Evolutionary conservation across 2,888 invertebrate genomes (phyloP).

Genomic region (Meta bourneti): DNA sequence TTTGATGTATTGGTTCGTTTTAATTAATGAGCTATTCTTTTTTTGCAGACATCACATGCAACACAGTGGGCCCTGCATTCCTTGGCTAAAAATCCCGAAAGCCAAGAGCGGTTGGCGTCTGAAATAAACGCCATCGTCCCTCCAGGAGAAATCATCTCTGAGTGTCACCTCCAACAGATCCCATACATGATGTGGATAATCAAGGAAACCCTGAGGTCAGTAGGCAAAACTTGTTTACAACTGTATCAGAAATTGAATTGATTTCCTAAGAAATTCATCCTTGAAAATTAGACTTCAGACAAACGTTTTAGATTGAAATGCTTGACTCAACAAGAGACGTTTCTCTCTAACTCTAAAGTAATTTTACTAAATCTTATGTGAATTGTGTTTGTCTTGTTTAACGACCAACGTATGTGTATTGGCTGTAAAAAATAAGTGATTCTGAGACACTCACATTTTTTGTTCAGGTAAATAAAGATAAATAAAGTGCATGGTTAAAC

Average conservation of each 20-base stretch:
- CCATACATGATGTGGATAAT: conserved; percentile 85
- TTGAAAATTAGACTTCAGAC: too few relatives aligned
- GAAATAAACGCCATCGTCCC: conserved; percentile 81
- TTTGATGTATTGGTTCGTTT: too few relatives aligned
- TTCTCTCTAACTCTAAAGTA: too few relatives aligned
- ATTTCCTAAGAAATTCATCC: too few relatives aligned
- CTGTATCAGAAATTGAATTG: too few relatives aligned
- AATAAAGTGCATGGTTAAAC: neutral
- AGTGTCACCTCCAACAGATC: conserved; percentile 79
- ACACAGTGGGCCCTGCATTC: conserved; percentile 90
- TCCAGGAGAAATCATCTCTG: conserved; percentile 79
- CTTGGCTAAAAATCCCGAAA: conserved; percentile 84
- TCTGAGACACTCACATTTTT: too few relatives aligned
- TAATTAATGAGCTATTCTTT: neutral
- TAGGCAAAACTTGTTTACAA: neutral
- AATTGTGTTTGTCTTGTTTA: too few relatives aligned
- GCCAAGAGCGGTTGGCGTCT: conserved; percentile 84
- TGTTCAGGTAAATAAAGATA: neutral
- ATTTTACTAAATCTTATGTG: too few relatives aligned
- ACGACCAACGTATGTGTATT: too few relatives aligned
- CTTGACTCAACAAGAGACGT: too few relatives aligned
- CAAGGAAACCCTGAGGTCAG: conserved; percentile 86
- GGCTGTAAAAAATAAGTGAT: too few relatives aligned
- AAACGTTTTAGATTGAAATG: too few relatives aligned
- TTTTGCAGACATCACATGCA: conserved; percentile 87